Percentiles rank a stretch among this genome's conserved stretches.
phyloP scores from a whole-genome alignment of 2,113 vertebrate species.

The Pseudonaja textilis region DNA sequence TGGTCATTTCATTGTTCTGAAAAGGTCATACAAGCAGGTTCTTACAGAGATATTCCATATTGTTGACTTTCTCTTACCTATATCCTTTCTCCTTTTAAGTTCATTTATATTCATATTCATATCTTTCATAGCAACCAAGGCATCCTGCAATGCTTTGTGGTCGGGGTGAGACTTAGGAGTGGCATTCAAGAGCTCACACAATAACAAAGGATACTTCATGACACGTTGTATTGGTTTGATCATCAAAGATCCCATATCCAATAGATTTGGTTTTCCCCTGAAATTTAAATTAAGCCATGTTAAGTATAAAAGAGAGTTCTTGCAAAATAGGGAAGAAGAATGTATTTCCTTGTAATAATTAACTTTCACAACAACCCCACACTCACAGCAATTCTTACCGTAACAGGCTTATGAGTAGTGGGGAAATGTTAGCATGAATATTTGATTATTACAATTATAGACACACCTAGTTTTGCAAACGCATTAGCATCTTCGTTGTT shows the following conservation, averaged over 20 bases:
- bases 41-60: background rate
- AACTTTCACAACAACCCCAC: background rate
- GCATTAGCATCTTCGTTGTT: background rate
- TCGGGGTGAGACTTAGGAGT: slow-evolving; percentile 90
- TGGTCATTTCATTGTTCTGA: background rate
- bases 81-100: slow-evolving; percentile 91
- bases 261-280: slow-evolving; percentile 88
- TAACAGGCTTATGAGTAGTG: background rate
- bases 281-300: slow-evolving; percentile 37
- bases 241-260: slow-evolving; percentile 92
- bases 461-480: background rate
- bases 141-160: slow-evolving; percentile 74
- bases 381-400: background rate
- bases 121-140: slow-evolving; percentile 79
- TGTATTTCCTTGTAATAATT: slow-evolving; percentile 28
- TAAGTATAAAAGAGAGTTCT: background rate
- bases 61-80: slow-evolving; percentile 74
- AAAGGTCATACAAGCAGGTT: background rate
- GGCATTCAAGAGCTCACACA: slow-evolving; percentile 85
- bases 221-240: slow-evolving; percentile 96
- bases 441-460: background rate
- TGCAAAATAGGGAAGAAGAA: background rate
- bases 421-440: background rate
- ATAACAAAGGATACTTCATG: slow-evolving; percentile 93
- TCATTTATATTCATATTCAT: slow-evolving; percentile 95